Conservation (phyloP, 2,888 invertebrate genomes). For the Calephelis perditalis region DNA sequence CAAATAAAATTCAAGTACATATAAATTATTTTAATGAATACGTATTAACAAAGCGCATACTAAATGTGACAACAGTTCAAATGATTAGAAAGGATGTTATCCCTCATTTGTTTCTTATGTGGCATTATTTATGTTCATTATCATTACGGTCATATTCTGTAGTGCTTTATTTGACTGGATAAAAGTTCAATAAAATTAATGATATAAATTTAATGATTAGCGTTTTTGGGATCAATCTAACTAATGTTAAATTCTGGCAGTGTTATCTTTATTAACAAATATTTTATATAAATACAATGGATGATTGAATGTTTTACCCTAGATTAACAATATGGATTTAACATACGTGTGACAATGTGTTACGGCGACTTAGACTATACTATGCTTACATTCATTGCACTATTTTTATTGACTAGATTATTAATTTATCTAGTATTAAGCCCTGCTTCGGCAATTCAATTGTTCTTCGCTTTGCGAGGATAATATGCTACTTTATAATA, state of each 20-base stretch:
- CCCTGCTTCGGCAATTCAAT: conserved; percentile 19
- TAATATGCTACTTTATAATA: conserved; percentile 4
- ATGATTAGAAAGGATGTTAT: no score
- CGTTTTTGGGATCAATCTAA: background rate
- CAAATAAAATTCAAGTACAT: no score
- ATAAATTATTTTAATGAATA: no score
- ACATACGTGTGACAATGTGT: background rate
- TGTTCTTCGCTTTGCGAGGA: conserved; percentile 14
- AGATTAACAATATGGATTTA: background rate
- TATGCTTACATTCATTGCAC: conserved; percentile 28
- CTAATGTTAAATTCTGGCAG: background rate
- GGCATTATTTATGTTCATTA: no score
- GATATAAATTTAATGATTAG: no score
- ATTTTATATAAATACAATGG: conserved; percentile 1
- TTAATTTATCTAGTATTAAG: conserved; percentile 20
- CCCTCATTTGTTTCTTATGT: no score
- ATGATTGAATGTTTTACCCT: background rate
- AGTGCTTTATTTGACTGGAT: no score
- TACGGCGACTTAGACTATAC: background rate
- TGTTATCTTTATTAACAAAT: conserved; percentile 3
- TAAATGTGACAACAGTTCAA: no score
- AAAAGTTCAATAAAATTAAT: no score
- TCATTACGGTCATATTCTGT: no score
- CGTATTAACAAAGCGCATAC: no score
- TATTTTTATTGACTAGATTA: conserved; percentile 27